phyloP scores from a whole-genome alignment of 2,113 vertebrate genomes.

The Dipodomys ordii region DNA sequence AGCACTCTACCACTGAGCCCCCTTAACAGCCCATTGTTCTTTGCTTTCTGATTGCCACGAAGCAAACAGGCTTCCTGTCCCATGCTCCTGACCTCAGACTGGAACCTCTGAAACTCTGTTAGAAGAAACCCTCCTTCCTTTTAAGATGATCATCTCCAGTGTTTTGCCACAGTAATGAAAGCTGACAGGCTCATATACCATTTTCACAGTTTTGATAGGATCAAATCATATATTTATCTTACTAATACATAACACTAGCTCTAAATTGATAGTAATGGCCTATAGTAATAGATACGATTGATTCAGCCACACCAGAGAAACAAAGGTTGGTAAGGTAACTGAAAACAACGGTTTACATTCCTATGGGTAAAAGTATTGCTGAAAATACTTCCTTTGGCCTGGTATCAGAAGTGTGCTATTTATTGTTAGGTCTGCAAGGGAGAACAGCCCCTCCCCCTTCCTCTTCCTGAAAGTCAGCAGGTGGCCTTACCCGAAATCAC shows the following conservation, averaged over 20 bases:
- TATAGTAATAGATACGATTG: conserved; percentile 23
- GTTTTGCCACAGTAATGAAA: not conserved
- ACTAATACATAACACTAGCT: conserved; percentile 1
- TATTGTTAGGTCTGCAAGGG: not conserved
- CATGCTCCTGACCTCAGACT: not conserved
- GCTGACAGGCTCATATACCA: not conserved
- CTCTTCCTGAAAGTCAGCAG: no score
- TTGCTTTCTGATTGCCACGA: not conserved
- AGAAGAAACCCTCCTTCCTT: no score
- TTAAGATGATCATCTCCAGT: not conserved
- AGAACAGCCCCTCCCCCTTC: no score
- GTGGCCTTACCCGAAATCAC: no score
- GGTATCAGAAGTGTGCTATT: not conserved
- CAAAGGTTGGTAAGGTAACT: not conserved
- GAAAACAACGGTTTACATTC: not conserved
- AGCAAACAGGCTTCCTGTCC: not conserved
- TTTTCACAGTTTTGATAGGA: not conserved
- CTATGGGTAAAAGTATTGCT: not conserved
- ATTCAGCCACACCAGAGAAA: conserved; percentile 2
- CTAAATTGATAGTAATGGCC: not conserved
- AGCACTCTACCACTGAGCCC: no score
- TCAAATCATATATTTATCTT: conserved; percentile 11
- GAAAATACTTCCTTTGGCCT: rapidly evolving
- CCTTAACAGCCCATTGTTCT: no score
- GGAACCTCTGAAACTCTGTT: no score